Conservation (phyloP, 2,113 vertebrate species). For the Cyanoramphus novaezelandiae region DNA sequence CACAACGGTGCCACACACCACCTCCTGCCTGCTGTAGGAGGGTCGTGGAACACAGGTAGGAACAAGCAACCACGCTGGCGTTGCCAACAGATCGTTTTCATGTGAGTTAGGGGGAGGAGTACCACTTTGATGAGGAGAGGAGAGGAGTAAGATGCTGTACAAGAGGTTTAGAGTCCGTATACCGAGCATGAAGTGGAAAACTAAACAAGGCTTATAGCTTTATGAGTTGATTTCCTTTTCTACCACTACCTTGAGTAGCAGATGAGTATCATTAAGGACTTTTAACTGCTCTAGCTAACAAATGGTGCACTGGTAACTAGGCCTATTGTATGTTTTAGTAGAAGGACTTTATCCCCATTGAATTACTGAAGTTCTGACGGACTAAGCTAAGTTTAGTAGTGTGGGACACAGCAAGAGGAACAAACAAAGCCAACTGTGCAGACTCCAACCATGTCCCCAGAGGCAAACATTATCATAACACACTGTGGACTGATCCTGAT, state of each 20-base stretch:
- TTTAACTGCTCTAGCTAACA: neutral
- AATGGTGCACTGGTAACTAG: neutral
- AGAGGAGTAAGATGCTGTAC: neutral
- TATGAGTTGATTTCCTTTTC: slow-evolving; percentile 15
- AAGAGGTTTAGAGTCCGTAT: slow-evolving; percentile 26
- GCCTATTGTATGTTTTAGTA: neutral
- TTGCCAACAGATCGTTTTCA: neutral
- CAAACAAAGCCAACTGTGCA: neutral
- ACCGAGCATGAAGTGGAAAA: neutral
- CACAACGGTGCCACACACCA: neutral
- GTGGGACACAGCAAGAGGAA: neutral
- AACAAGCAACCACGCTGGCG: neutral
- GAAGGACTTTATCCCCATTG: neutral
- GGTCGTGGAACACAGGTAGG: neutral
- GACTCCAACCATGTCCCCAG: neutral
- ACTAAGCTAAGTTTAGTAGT: neutral
- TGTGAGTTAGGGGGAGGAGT: neutral
- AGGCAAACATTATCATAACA: neutral
- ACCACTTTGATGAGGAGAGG: neutral
- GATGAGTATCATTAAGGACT: slow-evolving; percentile 13
- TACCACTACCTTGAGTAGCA: slow-evolving; percentile 5
- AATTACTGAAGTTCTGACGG: neutral
- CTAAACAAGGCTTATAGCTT: neutral
- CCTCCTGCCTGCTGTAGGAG: neutral
- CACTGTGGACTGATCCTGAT: neutral